These are phyloP conservation scores for Phyllopteryx taeniolatus DNA, from an alignment of 2,113 vertebrate genomes.

Conservation along the genomic window DNA sequence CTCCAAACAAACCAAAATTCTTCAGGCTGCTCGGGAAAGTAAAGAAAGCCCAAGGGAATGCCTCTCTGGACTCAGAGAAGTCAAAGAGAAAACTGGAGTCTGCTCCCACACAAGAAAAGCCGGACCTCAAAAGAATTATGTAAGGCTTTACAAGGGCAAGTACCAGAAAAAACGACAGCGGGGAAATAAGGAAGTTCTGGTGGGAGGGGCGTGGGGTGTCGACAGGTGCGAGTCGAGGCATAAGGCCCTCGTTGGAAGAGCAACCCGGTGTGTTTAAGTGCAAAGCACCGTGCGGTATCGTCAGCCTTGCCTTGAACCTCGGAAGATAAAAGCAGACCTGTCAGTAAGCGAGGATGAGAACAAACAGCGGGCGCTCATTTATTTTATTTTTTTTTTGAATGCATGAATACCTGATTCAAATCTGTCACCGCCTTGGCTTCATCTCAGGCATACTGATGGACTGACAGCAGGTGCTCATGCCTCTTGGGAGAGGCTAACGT, in stretches of 20 bases:
- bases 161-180: slow-evolving; percentile 14
- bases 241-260: slow-evolving; percentile 8
- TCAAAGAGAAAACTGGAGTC: slow-evolving; percentile 49
- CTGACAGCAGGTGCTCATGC: slow-evolving; percentile 41
- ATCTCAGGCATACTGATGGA: slow-evolving; percentile 20
- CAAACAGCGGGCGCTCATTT: slow-evolving; percentile 24
- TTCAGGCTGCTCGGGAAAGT: slow-evolving; percentile 31
- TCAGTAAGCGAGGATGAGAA: slow-evolving; percentile 29
- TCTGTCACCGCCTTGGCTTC: slow-evolving; percentile 37
- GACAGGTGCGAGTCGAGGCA: neutral
- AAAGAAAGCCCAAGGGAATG: slow-evolving; percentile 56
- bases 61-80: slow-evolving; percentile 42
- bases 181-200: slow-evolving; percentile 4
- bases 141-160: slow-evolving; percentile 52
- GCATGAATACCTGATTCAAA: slow-evolving; percentile 29
- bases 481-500: slow-evolving; percentile 10
- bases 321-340: slow-evolving; percentile 55
- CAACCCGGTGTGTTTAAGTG: slow-evolving; percentile 36
- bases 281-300: slow-evolving; percentile 31
- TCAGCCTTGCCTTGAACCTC: slow-evolving; percentile 45
- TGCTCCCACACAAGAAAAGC: slow-evolving; percentile 32
- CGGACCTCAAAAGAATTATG: slow-evolving; percentile 56
- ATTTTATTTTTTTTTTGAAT: slow-evolving; percentile 32
- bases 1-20: slow-evolving; percentile 3
- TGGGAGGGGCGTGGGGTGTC: slow-evolving; percentile 5